phyloP scores from a whole-genome alignment of 2,113 vertebrate genomes.

The Odobenus rosmarus region DNA sequence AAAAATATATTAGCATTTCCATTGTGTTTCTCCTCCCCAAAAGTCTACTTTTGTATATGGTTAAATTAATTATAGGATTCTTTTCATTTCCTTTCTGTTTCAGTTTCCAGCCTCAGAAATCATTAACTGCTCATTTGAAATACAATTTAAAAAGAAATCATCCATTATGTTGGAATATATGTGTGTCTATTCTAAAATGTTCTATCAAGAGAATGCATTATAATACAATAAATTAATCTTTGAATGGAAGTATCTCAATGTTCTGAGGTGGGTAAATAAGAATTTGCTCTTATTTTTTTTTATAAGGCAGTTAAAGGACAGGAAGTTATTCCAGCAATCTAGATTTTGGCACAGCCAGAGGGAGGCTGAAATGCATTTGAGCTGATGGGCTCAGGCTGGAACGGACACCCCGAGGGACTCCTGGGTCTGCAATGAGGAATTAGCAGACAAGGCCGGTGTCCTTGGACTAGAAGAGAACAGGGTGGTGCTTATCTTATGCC shows the following conservation, averaged over 20 bases:
- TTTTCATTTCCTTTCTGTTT: not conserved
- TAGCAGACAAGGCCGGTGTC: fast-evolving
- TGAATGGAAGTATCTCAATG: not conserved
- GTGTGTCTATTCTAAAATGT: not conserved
- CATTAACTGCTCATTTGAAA: constrained; percentile 50
- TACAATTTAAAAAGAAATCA: constrained; percentile 58
- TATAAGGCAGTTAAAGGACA: not conserved
- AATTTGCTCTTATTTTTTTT: not conserved
- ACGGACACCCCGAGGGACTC: too few relatives aligned
- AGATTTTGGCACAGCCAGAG: fast-evolving
- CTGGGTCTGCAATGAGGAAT: fast-evolving
- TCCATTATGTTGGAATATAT: not conserved
- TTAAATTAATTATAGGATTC: constrained; percentile 31
- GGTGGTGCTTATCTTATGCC: fast-evolving
- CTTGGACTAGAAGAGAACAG: fast-evolving
- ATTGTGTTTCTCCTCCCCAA: not conserved
- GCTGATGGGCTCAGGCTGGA: not conserved
- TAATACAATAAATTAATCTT: not conserved
- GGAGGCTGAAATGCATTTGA: not conserved
- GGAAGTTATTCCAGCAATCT: fast-evolving
- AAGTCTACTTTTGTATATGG: not conserved
- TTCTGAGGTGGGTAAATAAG: not conserved
- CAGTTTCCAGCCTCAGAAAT: constrained; percentile 45
- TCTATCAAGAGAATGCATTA: constrained; percentile 11
- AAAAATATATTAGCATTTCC: not conserved